A percentile compares a stretch with the other conserved stretches of the same genome.
phyloP scores from a whole-genome alignment of 2,888 invertebrate species.

The Drepana falcataria region DNA sequence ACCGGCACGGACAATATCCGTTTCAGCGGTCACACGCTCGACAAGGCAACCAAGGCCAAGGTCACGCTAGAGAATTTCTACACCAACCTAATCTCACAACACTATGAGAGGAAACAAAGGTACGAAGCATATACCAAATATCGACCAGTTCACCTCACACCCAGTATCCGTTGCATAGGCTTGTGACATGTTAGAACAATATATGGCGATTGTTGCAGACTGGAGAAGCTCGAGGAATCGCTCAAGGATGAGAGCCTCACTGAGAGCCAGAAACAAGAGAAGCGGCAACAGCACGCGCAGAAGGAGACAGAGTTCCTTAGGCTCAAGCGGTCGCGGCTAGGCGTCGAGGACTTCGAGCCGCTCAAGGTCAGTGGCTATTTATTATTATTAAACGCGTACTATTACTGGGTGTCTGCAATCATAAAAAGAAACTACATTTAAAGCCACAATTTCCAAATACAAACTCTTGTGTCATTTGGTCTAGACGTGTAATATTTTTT shows the following conservation, averaged over 20 bases:
- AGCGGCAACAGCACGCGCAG: conserved; percentile 96
- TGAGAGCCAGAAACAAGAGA: conserved; percentile 96
- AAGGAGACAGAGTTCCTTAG: conserved; percentile 99
- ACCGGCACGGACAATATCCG: conserved; percentile 91
- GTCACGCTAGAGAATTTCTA: conserved; percentile 99
- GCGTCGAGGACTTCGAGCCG: conserved; percentile 98
- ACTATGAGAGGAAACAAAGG: conserved; percentile 97
- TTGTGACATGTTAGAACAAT: too few species aligned
- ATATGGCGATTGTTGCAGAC: conserved; percentile 54
- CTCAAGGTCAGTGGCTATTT: conserved; percentile 84
- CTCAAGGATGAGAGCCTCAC: conserved; percentile 96
- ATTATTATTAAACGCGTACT: not conserved
- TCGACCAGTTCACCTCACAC: too few species aligned
- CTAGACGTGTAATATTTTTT: too few species aligned
- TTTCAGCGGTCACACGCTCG: conserved; percentile 97
- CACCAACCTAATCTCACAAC: conserved; percentile 97
- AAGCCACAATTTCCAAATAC: too few species aligned
- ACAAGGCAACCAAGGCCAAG: conserved; percentile 99
- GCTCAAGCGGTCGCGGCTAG: conserved; percentile 95
- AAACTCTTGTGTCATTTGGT: too few species aligned
- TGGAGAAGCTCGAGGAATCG: conserved; percentile 96
- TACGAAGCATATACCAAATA: conserved; percentile 38
- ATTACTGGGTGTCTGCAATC: too few species aligned
- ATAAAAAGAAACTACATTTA: too few species aligned
- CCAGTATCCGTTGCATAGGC: too few species aligned